These are phyloP conservation scores for Phania funesta DNA, from an alignment of 2,888 invertebrate species.

Conservation along the genomic window DNA sequence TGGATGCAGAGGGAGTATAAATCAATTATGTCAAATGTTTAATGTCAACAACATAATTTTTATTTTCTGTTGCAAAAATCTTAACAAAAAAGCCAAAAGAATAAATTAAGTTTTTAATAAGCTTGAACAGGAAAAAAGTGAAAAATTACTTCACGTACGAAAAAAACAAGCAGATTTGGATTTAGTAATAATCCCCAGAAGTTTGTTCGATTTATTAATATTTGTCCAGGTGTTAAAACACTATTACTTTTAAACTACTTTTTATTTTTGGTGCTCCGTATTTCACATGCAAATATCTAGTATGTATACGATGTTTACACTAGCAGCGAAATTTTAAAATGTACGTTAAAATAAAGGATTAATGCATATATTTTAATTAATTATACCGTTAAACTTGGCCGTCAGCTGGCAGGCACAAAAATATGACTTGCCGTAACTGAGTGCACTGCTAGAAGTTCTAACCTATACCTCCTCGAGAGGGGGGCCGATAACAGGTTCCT, in stretches of 20 bases:
- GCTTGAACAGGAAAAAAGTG: slow-evolving; percentile 25
- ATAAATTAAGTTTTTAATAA: slow-evolving; percentile 64
- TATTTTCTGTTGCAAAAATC: slow-evolving; percentile 36
- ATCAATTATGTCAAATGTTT: slow-evolving; percentile 68
- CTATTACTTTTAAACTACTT: slow-evolving; percentile 52
- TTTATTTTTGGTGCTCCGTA: not conserved
- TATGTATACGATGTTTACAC: slow-evolving; percentile 13
- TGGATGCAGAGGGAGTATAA: slow-evolving; percentile 56
- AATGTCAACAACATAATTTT: slow-evolving; percentile 68
- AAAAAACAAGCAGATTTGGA: slow-evolving; percentile 7
- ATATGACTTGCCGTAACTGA: too few species aligned
- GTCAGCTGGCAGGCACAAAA: too few species aligned
- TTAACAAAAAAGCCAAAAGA: not conserved
- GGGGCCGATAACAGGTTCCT: too few species aligned
- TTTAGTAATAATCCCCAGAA: slow-evolving; percentile 28
- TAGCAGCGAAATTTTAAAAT: not conserved
- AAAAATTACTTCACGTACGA: slow-evolving; percentile 5
- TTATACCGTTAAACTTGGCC: too few species aligned
- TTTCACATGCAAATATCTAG: not conserved
- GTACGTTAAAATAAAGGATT: too few species aligned
- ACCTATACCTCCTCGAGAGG: too few species aligned
- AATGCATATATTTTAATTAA: too few species aligned
- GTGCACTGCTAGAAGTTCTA: too few species aligned
- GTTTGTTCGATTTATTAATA: slow-evolving; percentile 49
- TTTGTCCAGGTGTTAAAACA: slow-evolving; percentile 67